These are phyloP conservation scores for Montipora sp. DNA, from an alignment of 64 coral and sea anemone genomes.

Conservation along the genomic window DNA sequence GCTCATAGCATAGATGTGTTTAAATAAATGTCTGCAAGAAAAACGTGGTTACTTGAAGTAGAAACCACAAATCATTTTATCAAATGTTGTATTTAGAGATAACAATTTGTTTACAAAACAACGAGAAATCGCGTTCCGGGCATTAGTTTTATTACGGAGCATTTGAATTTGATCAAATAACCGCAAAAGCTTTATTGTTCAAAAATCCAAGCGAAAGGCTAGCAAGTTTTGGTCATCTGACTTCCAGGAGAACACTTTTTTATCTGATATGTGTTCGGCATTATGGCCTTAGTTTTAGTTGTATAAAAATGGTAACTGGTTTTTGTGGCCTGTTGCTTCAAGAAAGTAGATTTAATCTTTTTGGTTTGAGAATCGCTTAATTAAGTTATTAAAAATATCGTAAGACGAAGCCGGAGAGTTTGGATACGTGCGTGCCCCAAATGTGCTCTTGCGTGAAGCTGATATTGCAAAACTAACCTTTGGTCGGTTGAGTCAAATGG, in stretches of 20 bases:
- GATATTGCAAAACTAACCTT: background rate
- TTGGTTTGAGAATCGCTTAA: too few species aligned
- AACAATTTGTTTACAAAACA: background rate
- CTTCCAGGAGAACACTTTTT: background rate
- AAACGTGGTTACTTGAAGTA: background rate
- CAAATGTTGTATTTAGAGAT: background rate
- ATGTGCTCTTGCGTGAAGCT: background rate
- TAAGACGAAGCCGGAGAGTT: background rate
- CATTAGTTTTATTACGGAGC: background rate
- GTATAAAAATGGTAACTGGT: too few species aligned
- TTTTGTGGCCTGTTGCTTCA: too few species aligned
- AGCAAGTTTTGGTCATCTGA: background rate
- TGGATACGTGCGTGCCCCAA: background rate
- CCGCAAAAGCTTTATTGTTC: background rate
- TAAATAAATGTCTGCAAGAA: background rate
- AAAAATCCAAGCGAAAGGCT: background rate
- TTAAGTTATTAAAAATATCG: too few species aligned
- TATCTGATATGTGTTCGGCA: background rate
- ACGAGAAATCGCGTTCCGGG: background rate
- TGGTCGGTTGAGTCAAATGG: background rate
- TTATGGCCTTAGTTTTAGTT: too few species aligned
- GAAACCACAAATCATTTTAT: background rate
- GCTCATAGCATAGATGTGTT: background rate
- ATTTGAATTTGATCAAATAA: too few species aligned
- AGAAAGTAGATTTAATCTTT: too few species aligned